phyloP scores from a whole-genome alignment of 2,797 vertebrate species.

The Gobio occitaniae region DNA sequence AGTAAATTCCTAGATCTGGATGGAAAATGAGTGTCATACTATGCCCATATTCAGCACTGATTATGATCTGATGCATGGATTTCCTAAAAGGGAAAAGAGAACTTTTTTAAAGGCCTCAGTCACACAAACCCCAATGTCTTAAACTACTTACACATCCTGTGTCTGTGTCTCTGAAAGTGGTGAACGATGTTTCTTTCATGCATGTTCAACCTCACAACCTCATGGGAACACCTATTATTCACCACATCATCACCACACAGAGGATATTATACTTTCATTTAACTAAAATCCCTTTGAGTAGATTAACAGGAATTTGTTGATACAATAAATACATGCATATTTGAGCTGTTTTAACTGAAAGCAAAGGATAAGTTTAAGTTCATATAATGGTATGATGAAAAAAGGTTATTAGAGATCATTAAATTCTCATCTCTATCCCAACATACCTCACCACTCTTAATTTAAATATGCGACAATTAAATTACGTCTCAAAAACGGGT shows the following conservation, averaged over 20 bases:
- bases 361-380: neutral
- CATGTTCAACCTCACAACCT: conserved; percentile 13
- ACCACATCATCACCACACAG: conserved; percentile 7
- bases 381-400: too few species aligned
- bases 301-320: neutral
- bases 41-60: neutral
- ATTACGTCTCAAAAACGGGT: neutral
- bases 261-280: neutral
- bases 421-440: neutral
- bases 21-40: too few species aligned
- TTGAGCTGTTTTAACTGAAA: too few species aligned
- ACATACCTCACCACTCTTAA: neutral
- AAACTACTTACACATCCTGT: neutral
- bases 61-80: neutral
- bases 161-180: neutral
- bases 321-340: neutral
- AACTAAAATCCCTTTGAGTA: neutral
- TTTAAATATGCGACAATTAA: neutral
- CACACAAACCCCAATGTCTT: neutral
- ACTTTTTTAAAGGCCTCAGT: neutral
- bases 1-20: neutral
- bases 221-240: conserved; percentile 7
- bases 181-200: neutral
- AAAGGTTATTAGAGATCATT: neutral
- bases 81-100: neutral